Base-by-base conservation (phyloP, 2,113 vertebrate species). In the Scophthalmus maximus region DNA sequence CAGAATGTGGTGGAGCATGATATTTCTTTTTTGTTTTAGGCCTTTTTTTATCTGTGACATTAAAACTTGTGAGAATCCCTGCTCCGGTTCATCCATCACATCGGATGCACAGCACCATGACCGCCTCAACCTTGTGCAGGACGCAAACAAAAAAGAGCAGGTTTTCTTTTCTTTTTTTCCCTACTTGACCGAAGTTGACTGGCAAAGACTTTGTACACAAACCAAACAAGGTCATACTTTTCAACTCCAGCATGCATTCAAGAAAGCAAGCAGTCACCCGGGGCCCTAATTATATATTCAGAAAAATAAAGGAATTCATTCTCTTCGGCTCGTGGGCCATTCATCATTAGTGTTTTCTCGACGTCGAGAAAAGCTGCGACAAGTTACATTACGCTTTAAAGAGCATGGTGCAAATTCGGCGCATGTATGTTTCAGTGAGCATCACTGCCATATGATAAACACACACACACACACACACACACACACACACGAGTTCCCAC, bases 71-170 rank as follows among this genome's bases (percentile, higher is more conserved):
- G 55, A 23, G 68, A 71, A n/a, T 34, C 62, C 8, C 7, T 38
- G 62, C 73, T 44, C 26, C 5, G 50, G 50, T 52, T 78, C 81
- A 87, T 85, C 83, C 73, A 73, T 88, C 78, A 82, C 73, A 61
- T 59, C 44, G 32, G 61, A 65, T 38, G 49, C 67, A 50, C 62
- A 71, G 66, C 46, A 62, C 68, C 78, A 29, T 73, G 81, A 72
- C 78, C 66, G 27, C 66, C 64, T 72, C 66, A 78, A 87, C 82
- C 82, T 83, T 85, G 82, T 60, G 38, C 68, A 62, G 73, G 64
- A 68, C 64, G 73, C 49, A 56, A 12, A 51, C 36, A 49, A 27
- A 38, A 32, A 5, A 18, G 23, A 4, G 8, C 17, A 4, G 8
- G 15, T 51, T 59, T 40, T 63, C 42, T 55, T 42, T 25, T 8